A percentile compares a stretch with the other conserved stretches of the same genome.
These are phyloP conservation scores for Daphoenositta chrysoptera DNA, from an alignment of 2,113 vertebrate species.

Conservation along the genomic window DNA sequence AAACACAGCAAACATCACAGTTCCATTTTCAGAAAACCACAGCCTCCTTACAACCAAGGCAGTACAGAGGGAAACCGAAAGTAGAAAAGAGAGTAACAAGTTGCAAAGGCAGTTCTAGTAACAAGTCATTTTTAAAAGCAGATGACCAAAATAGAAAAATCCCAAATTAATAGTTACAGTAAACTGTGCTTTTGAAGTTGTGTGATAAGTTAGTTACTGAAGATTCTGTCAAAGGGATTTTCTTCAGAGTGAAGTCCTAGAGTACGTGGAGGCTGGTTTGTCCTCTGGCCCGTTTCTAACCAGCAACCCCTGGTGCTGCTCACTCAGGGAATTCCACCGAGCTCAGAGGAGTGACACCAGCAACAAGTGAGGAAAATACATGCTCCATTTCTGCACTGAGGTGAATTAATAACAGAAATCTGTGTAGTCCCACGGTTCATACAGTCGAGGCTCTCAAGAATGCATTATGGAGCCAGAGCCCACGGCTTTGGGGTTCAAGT, in stretches of 20 bases:
- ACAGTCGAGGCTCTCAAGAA: neutral
- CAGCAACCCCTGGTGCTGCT: neutral
- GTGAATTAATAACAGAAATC: neutral
- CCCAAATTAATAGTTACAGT: constrained; percentile 47
- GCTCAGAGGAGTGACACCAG: neutral
- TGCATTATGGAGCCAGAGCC: neutral
- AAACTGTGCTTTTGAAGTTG: constrained; percentile 36
- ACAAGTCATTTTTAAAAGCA: constrained; percentile 1
- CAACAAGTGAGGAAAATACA: neutral
- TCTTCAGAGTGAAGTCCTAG: constrained; percentile 4
- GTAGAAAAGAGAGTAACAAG: neutral
- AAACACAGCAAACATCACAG: neutral
- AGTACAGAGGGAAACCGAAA: constrained; percentile 50
- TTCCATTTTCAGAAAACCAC: constrained; percentile 51
- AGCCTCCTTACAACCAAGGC: constrained; percentile 23
- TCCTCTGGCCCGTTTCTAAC: neutral
- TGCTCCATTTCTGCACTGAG: neutral
- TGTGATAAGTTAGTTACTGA: constrained; percentile 33
- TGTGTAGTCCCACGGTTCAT: neutral
- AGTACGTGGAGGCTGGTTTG: neutral
- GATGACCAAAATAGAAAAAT: constrained; percentile 45
- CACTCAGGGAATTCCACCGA: neutral
- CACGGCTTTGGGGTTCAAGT: neutral
- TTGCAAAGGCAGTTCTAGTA: constrained; percentile 61
- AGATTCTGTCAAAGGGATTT: constrained; percentile 51